Evolutionary conservation across 2,797 vertebrate species (phyloP), one percentile per base, ranked within the genome.

Genomic region (Pangasius mekongensis): DNA sequence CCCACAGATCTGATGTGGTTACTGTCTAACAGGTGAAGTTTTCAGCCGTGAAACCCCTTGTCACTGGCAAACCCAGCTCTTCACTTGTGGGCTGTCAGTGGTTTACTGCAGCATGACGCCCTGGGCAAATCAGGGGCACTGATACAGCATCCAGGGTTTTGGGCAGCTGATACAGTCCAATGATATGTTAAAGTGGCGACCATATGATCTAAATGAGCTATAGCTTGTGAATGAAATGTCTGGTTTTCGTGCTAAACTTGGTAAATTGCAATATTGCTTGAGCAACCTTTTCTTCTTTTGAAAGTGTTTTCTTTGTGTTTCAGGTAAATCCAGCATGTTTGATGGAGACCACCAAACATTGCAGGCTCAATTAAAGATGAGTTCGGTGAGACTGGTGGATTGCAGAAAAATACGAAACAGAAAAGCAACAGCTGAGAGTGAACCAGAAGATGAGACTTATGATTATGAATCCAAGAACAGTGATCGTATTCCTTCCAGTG

Each of bases 311-410:
- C 16, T 43, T 58, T 83, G 36, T 83, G 54, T 58, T 80, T 33
- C 56, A 52, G 82, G 8, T 30, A 84, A 84, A 84, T 52, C 43
- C 18, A 30, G 43, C 24, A 49, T 27, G 60, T 49, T 33, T 49
- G 16, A 30, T 49, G 14, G 43, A 67, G 82, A 67, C 16, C 43
- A 84, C n/a, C 27, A 67, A 22, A 84, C 60, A 33, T 4, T 33
- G 6, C 39, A 33, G 5, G 16, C 14, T 30, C 43, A 67, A 11
- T 33, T 84, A 69, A 84, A 84, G 82, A 52, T 64, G 43, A 49
- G 82, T 84, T 84, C 43, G 2, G 82, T 84, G 47, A 67, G 82
- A 67, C 82, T 84, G 62, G 82, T 52, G 62, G 82, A 84, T 84
- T 84, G 82, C 22, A 30, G 47, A 52, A 84, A 67, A 67, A 52